phyloP scores from a whole-genome alignment of 64 coral and sea anemone genomes.

The Platygyra sinensis region DNA sequence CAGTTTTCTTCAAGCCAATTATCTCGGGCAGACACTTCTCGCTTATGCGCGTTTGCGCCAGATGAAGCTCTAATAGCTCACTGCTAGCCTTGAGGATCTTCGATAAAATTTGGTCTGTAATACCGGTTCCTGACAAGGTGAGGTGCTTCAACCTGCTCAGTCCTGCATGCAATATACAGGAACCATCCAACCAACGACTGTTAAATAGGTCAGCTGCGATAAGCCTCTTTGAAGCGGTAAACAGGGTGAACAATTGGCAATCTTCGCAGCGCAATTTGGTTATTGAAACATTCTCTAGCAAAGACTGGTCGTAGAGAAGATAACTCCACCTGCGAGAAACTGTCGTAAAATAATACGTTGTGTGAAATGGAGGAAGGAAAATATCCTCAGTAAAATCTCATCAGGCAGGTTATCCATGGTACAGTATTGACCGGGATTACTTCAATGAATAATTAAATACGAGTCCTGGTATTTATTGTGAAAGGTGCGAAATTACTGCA shows the following conservation, averaged over 20 bases:
- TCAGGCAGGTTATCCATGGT: conserved; percentile 28
- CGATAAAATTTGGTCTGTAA: too few relatives aligned
- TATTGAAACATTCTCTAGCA: neutral
- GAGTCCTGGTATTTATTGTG: neutral
- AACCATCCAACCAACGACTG: neutral
- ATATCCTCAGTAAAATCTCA: neutral
- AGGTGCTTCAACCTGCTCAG: too few relatives aligned
- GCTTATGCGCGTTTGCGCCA: too few relatives aligned
- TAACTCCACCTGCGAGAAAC: neutral
- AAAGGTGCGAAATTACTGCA: neutral
- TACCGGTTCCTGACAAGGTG: too few relatives aligned
- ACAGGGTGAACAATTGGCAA: too few relatives aligned
- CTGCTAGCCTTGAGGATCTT: too few relatives aligned
- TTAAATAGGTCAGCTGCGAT: neutral
- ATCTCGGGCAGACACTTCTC: too few relatives aligned
- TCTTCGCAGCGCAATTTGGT: too few relatives aligned
- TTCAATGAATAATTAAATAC: neutral
- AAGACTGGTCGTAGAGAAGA: neutral
- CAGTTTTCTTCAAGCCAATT: too few relatives aligned
- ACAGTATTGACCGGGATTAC: neutral
- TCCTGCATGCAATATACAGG: neutral
- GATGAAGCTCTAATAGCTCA: too few relatives aligned
- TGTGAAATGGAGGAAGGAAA: neutral
- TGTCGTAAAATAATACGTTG: neutral
- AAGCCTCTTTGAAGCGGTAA: too few relatives aligned